Conservation (phyloP, 2,888 invertebrate species). For the Lithophane socia region DNA sequence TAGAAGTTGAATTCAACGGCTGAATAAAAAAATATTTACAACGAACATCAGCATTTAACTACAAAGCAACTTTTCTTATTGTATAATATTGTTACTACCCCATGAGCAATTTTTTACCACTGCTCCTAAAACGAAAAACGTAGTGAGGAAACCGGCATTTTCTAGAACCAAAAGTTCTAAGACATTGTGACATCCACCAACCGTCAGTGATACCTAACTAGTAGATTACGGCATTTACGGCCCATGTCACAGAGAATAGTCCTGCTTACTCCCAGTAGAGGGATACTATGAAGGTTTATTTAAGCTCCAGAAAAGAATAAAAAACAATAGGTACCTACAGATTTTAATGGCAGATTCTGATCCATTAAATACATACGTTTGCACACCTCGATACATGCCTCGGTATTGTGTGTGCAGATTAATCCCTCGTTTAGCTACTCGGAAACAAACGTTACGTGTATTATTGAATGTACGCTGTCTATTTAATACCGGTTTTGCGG, state of each 20-base stretch:
- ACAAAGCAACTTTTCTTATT: neutral
- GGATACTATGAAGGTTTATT: neutral
- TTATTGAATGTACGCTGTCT: constrained; percentile 9
- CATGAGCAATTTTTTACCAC: neutral
- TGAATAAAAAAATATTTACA: neutral
- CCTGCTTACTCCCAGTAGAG: neutral
- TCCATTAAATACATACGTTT: neutral
- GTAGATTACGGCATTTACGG: too few species aligned
- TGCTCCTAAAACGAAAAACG: neutral
- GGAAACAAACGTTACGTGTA: constrained; percentile 1
- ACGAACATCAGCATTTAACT: neutral
- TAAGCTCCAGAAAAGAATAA: neutral
- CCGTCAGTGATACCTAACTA: too few species aligned
- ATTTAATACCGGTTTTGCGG: constrained; percentile 12
- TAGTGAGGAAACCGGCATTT: neutral
- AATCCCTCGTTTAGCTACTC: neutral
- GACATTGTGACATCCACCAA: neutral
- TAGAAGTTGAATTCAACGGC: neutral
- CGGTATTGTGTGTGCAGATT: neutral
- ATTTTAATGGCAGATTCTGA: neutral
- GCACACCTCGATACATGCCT: too few species aligned
- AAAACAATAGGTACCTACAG: neutral
- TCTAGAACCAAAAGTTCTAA: neutral
- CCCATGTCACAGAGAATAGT: neutral
- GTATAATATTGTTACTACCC: neutral